Evolutionary conservation across 2,797 vertebrate species (phyloP).

Genomic region (Syndactyla subalaris): DNA sequence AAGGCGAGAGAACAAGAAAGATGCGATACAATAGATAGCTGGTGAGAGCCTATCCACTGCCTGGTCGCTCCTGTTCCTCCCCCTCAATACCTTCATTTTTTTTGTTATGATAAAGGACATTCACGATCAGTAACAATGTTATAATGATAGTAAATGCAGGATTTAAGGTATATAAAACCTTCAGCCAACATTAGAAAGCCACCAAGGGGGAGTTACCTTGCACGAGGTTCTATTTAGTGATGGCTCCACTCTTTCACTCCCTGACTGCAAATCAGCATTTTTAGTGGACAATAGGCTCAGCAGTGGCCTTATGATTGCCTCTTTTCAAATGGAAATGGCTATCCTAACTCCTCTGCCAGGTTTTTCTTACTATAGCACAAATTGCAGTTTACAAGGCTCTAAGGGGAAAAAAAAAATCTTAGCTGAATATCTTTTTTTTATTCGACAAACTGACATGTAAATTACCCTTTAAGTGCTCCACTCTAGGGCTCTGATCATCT

Average conservation of each 20-base stretch:
- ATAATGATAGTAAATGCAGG: conserved; percentile 77
- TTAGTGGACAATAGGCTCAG: conserved; percentile 97
- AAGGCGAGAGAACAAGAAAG: conserved; percentile 74
- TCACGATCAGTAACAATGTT: conserved; percentile 75
- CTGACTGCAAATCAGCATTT: conserved; percentile 89
- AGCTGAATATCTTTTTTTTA: conserved; percentile 93
- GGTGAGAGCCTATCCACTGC: conserved; percentile 82
- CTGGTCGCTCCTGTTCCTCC: conserved; percentile 78
- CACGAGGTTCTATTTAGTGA: conserved; percentile 81
- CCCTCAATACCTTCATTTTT: conserved; percentile 71
- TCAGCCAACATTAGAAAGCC: conserved; percentile 74
- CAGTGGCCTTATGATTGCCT: conserved; percentile 98
- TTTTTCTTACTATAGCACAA: conserved; percentile 94
- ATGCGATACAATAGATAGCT: conserved; percentile 83
- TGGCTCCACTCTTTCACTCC: conserved; percentile 82
- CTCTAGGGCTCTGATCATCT: conserved; percentile 93
- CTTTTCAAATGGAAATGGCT: conserved; percentile 99
- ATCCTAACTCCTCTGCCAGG: conserved; percentile 91
- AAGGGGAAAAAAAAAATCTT: conserved; percentile 83
- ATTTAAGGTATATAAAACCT: conserved; percentile 78
- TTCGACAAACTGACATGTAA: conserved; percentile 98
- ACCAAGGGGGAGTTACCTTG: conserved; percentile 81
- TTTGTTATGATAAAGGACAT: conserved; percentile 73
- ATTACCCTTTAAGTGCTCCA: conserved; percentile 98
- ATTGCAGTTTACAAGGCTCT: conserved; percentile 99